Base-by-base conservation (phyloP, 2,888 invertebrate genomes). In the Cosmia trapezina region DNA sequence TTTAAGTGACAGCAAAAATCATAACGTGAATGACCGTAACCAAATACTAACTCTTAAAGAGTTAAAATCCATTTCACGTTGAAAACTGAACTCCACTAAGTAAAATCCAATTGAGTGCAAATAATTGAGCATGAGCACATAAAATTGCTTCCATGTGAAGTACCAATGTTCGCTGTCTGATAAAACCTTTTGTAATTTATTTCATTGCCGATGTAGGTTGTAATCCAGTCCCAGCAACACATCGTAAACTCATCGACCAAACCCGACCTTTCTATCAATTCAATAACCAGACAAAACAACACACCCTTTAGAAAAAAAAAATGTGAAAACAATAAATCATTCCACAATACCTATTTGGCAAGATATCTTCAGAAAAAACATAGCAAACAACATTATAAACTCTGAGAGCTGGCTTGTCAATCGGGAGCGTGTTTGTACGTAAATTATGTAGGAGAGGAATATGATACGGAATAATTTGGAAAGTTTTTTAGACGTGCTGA, bases 301-400 rank as follows among this genome's bases (percentile, higher is more conserved):
- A 19, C 14, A 70, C 63, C 59, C 79, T 70, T 82, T 70, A 14
- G 14, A 53, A 68, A 73, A 43, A n/a, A 56, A 45, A 4, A 33
- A 63, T n/a, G 45, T 60, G 57, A 51, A 64, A 78, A 67, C 67
- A 62, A 81, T 81, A 71, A 83, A 78, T 78, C 66, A 76, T 72
- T 70, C 59, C 56, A 64, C n/a, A n/a, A n/a, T 64, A 77, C 68
- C 60, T 60, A 73, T 72, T 85, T 86, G 83, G 84, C 83, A 84
- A 76, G 72, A 61, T 51, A 69, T 60, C 41, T 66, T 63, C n/a
- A n/a, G n/a, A n/a, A n/a, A 47, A 45, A 33, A 66, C 53, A 57
- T 62, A 47, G 41, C 51, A 70, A 78, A 81, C 28, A 62, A 64
- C 61, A 57, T 70, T 80, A 76, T 63, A 66, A 80, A 73, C 54